phyloP scores from a whole-genome alignment of 1,140 invertebrate genomes.

The Drosophila bocki region DNA sequence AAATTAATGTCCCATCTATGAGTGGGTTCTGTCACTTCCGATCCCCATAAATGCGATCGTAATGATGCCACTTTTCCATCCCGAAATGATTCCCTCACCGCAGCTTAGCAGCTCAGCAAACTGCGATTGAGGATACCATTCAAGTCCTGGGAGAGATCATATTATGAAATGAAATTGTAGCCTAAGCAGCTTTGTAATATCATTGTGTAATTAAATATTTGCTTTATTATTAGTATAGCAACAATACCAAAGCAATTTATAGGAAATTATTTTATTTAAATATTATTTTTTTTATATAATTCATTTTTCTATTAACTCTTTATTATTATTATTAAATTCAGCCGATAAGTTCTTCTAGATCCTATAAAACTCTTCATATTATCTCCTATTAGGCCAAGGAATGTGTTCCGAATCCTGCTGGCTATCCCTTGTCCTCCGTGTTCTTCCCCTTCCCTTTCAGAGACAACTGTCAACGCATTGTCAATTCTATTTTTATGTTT shows the following conservation, averaged over 20 bases:
- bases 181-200: neutral
- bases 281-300: neutral
- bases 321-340: neutral
- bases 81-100: neutral
- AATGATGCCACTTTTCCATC: constrained; percentile 52
- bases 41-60: constrained; percentile 50
- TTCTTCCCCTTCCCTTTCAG: constrained; percentile 13
- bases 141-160: neutral
- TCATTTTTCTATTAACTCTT: too few species aligned
- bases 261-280: neutral
- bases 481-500: constrained; percentile 83
- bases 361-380: neutral
- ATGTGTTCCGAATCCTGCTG: constrained; percentile 47
- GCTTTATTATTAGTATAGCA: too few species aligned
- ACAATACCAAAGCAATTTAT: too few species aligned
- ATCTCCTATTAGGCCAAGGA: neutral
- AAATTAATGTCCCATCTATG: constrained; percentile 64
- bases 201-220: neutral
- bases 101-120: neutral
- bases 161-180: neutral
- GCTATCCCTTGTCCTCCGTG: neutral
- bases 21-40: constrained; percentile 53
- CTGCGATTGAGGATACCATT: neutral
- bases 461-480: constrained; percentile 74
- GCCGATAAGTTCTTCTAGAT: neutral